Evolutionary conservation across 2,113 vertebrate species (phyloP), one percentile per base, ranked within the genome.

Genomic region (Cnemophilus loriae): DNA sequence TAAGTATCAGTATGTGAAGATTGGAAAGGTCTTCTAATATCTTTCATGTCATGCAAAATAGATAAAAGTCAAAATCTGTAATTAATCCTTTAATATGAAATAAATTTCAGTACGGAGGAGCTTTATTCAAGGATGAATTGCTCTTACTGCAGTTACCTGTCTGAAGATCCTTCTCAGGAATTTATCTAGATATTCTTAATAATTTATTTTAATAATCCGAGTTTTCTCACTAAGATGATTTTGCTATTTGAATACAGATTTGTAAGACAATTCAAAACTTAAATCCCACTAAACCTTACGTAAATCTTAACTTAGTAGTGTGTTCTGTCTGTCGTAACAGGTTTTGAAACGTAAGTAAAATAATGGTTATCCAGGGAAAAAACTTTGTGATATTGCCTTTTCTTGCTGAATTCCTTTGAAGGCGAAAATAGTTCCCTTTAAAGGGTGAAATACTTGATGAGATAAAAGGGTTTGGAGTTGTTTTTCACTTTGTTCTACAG

Each of bases 331-430:
- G 2, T 57, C 13, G 12, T 65, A 68, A 32, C 26, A 55, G 28
- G 3, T 64, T 81, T 93, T 57, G 64, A 92, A 77, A 90, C 1
- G 0, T 24, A 52, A 82, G 15, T 90, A 42, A 89, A 81, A 69
- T 47, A 76, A 32, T 56, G 14, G 8, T 65, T 73, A 4, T 76
- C 28, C 59, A 20, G 23, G 18, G 11, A 20, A 65, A 57, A 57
- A 9, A 12, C 0, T 1, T n/a, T 16, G 6, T 47, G 65, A 37
- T 84, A 41, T 0, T 76, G 35, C 39, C 39, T 76, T 83, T 71
- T 90, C 47, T 87, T 37, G 9, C 41, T 84, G 42, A 71, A 37
- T 85, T 67, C 22, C 9, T 76, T 33, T 50, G 32, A 68, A 86
- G 21, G 21, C 50, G 28, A 63, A 74, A 49, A 22, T 3, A 1